phyloP scores from a whole-genome alignment of 2,797 vertebrate genomes.

The Sylvia borin region DNA sequence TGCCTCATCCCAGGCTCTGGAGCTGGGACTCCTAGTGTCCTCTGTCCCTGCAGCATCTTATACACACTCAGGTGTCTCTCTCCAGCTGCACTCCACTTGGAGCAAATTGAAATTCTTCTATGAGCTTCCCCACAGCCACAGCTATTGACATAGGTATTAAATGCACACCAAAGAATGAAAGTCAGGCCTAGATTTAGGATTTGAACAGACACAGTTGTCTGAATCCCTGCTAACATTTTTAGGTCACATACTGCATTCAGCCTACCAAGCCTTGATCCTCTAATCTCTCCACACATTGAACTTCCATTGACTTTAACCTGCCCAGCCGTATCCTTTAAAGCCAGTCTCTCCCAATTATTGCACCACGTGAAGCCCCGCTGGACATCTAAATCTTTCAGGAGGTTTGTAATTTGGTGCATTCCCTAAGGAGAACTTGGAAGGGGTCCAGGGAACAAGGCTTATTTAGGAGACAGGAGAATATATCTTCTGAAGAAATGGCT shows the following conservation, averaged over 20 bases:
- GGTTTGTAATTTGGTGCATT: constrained; percentile 59
- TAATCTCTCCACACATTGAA: neutral
- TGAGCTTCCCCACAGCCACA: neutral
- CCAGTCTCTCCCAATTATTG: neutral
- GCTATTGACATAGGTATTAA: neutral
- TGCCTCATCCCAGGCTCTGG: neutral
- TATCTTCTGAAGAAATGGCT: constrained; percentile 55
- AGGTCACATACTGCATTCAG: neutral
- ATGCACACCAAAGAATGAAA: neutral
- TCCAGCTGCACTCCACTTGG: neutral
- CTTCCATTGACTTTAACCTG: constrained; percentile 52
- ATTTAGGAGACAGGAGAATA: constrained; percentile 24
- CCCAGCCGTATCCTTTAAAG: constrained; percentile 14
- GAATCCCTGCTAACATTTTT: neutral
- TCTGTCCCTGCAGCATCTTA: neutral
- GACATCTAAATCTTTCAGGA: constrained; percentile 63
- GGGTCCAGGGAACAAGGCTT: constrained; percentile 30
- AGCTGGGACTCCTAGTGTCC: neutral
- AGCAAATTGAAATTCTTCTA: neutral
- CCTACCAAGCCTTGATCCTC: neutral
- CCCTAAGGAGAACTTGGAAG: constrained; percentile 64
- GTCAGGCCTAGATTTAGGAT: neutral
- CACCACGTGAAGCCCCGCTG: neutral
- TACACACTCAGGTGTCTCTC: neutral
- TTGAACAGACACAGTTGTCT: neutral